Conservation (phyloP, 2,888 invertebrate genomes). For the Tillus elongatus region DNA sequence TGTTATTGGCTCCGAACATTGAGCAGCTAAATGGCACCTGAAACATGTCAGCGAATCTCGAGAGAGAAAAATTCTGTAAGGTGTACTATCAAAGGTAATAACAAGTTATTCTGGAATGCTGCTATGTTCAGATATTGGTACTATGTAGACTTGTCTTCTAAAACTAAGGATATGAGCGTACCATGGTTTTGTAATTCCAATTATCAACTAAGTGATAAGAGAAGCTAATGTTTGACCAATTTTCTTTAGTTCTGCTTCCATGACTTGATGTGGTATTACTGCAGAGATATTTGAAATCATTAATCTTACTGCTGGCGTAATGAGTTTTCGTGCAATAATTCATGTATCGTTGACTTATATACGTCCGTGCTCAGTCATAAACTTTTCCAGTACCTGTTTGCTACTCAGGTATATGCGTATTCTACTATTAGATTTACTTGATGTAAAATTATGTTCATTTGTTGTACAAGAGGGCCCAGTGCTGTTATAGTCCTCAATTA, state of each 20-base stretch:
- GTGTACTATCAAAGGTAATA: conserved; percentile 15
- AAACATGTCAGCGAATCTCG: conserved; percentile 21
- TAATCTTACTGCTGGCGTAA: conserved; percentile 19
- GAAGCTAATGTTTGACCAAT: conserved; percentile 17
- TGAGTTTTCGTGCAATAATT: conserved; percentile 16
- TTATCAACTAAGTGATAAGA: conserved; percentile 20
- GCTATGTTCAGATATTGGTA: conserved; percentile 8
- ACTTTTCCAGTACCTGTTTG: conserved; percentile 16
- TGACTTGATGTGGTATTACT: conserved; percentile 18
- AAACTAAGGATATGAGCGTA: conserved; percentile 23
- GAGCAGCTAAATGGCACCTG: conserved; percentile 16
- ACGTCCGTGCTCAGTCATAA: conserved; percentile 16
- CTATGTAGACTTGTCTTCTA: too few relatives aligned
- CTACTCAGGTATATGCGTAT: conserved; percentile 19
- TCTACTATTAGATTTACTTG: conserved; percentile 9
- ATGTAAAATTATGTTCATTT: too few relatives aligned
- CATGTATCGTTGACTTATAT: conserved; percentile 14
- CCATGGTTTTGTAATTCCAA: conserved; percentile 17
- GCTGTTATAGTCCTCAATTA: conserved; percentile 7
- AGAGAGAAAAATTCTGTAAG: conserved; percentile 18
- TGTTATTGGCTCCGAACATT: conserved; percentile 10
- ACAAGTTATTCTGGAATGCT: conserved; percentile 14
- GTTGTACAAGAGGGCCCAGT: not conserved
- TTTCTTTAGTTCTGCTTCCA: conserved; percentile 16
- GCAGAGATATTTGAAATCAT: conserved; percentile 25